A percentile compares a stretch with the other conserved stretches of the same genome.
Evolutionary conservation across 2,113 vertebrate species (phyloP).

Genomic region (Oplegnathus fasciatus): DNA sequence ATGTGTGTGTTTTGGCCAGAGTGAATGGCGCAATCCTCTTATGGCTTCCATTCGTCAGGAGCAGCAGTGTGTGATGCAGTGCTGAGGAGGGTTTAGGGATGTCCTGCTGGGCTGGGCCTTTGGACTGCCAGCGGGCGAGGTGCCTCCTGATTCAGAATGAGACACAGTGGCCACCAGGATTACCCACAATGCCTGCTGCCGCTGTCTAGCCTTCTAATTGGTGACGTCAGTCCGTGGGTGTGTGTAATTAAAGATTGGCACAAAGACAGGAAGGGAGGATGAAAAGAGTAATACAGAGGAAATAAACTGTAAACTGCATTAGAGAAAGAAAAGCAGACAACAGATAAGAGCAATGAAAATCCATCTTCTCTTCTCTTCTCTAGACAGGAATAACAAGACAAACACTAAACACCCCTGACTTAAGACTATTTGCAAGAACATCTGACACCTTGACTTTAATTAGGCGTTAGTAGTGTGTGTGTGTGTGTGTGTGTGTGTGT

Average conservation of each 20-base stretch:
- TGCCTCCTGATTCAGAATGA: slow-evolving; percentile 34
- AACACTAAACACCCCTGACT: not conserved
- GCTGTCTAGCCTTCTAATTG: slow-evolving; percentile 40
- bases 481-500: not conserved
- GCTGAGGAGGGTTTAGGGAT: slow-evolving; percentile 46
- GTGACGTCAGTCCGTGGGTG: slow-evolving; percentile 45
- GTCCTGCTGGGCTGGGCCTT: slow-evolving; percentile 31
- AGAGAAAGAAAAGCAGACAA: not conserved
- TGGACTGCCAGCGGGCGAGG: slow-evolving; percentile 43
- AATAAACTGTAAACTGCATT: not conserved
- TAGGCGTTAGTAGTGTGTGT: not conserved
- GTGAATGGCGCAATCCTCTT: slow-evolving; percentile 61
- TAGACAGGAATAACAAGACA: not conserved
- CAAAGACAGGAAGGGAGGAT: slow-evolving; percentile 15
- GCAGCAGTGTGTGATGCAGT: slow-evolving; percentile 22
- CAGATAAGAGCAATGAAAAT: not conserved
- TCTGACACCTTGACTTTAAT: slow-evolving; percentile 11
- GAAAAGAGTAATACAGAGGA: not conserved
- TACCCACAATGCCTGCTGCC: slow-evolving; percentile 49
- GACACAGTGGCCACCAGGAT: slow-evolving; percentile 49
- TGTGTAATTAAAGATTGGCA: slow-evolving; percentile 26
- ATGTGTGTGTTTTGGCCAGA: not conserved
- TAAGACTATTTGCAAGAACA: not conserved
- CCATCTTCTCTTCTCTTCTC: not conserved
- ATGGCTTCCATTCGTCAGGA: slow-evolving; percentile 10